Conservation (phyloP, 2,797 vertebrate species). For the Mallotus villosus region DNA sequence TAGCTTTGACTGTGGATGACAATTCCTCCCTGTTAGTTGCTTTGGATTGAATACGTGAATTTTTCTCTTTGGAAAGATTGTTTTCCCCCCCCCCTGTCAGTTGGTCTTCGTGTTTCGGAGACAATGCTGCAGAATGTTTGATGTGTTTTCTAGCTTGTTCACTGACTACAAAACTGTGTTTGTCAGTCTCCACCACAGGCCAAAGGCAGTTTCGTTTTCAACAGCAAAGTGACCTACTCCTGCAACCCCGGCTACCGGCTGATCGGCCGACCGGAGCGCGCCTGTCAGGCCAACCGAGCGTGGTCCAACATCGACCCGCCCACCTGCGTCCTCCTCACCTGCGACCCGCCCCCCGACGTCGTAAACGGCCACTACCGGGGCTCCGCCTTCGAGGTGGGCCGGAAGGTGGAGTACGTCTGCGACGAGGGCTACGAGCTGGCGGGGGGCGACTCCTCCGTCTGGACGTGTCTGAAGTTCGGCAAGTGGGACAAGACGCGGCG, state of each 20-base stretch:
- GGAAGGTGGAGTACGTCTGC: constrained; percentile 87
- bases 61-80: neutral
- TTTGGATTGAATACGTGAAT: no score
- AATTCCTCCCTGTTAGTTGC: no score
- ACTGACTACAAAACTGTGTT: constrained; percentile 23
- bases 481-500: constrained; percentile 84
- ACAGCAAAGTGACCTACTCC: constrained; percentile 81
- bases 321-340: constrained; percentile 84
- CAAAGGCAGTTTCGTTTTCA: constrained; percentile 79
- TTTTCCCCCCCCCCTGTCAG: no score
- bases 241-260: constrained; percentile 86
- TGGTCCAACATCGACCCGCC: constrained; percentile 87
- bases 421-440: constrained; percentile 89
- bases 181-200: constrained; percentile 64
- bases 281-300: constrained; percentile 91
- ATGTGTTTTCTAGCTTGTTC: neutral
- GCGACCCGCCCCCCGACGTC: constrained; percentile 83
- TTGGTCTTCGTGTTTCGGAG: neutral
- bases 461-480: constrained; percentile 91
- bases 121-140: neutral
- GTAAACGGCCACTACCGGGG: constrained; percentile 80
- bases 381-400: constrained; percentile 84
- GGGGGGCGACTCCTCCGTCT: constrained; percentile 83
- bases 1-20: neutral
- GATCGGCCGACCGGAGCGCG: constrained; percentile 77